phyloP scores from a whole-genome alignment of 2,797 vertebrate species.

The Epinephelus coioides region DNA sequence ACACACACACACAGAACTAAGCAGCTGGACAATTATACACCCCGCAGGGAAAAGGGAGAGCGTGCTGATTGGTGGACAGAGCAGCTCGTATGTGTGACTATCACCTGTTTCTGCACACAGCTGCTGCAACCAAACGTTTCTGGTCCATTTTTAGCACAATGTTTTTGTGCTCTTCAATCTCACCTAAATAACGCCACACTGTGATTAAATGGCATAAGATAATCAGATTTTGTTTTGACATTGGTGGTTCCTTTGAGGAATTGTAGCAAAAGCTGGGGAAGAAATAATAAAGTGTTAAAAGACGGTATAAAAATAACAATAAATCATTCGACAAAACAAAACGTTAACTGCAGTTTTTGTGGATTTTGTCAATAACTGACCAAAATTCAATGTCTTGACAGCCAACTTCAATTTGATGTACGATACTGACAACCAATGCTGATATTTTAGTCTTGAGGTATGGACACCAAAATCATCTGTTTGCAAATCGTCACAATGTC shows the following conservation, averaged over 20 bases:
- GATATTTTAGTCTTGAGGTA: too few relatives aligned
- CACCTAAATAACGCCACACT: slow-evolving; percentile 14
- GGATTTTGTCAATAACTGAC: background rate
- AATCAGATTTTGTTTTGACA: background rate
- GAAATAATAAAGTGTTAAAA: background rate
- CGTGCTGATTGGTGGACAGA: slow-evolving; percentile 48
- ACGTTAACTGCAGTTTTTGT: background rate
- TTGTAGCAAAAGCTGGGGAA: too few relatives aligned
- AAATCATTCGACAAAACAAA: background rate
- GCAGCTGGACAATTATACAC: slow-evolving; percentile 37
- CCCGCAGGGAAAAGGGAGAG: background rate
- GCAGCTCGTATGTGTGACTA: slow-evolving; percentile 25
- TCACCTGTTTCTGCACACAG: slow-evolving; percentile 72
- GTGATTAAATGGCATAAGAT: background rate
- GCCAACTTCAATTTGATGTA: too few relatives aligned
- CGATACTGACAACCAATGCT: too few relatives aligned
- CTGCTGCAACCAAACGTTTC: slow-evolving; percentile 62
- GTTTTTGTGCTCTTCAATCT: slow-evolving; percentile 10
- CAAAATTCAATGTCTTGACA: too few relatives aligned
- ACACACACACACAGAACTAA: slow-evolving; percentile 22
- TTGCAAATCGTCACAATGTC: too few relatives aligned
- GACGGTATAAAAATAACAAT: background rate
- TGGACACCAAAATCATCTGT: too few relatives aligned
- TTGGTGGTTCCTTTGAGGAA: background rate
- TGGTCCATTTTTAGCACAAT: slow-evolving; percentile 58